Evolutionary conservation across 92 coral and sea anemone genomes (phyloP).

Genomic region (Desmophyllum pertusum): DNA sequence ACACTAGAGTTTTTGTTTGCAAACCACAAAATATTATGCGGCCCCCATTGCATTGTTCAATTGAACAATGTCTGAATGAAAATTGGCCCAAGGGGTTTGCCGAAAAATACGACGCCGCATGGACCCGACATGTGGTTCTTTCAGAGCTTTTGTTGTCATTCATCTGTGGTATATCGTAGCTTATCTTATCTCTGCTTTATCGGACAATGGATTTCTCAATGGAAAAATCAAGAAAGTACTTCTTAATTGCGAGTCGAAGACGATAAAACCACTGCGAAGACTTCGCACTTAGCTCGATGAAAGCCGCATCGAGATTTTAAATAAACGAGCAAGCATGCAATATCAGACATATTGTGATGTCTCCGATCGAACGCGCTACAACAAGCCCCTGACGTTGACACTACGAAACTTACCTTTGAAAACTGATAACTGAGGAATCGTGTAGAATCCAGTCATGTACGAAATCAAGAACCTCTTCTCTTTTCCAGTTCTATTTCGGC

Average conservation of each 20-base stretch:
- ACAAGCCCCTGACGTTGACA: not conserved
- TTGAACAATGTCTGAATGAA: not conserved
- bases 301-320: not conserved
- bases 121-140: not conserved
- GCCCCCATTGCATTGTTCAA: constrained; percentile 12
- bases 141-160: not conserved
- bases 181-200: constrained; percentile 10
- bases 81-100: constrained; percentile 5
- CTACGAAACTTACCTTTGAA: constrained; percentile 13
- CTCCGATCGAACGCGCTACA: not conserved
- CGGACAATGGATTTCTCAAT: constrained; percentile 17
- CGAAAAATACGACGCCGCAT: constrained; percentile 4
- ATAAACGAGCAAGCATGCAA: not conserved
- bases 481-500: not conserved
- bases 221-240: constrained; percentile 6
- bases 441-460: not conserved
- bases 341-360: not conserved
- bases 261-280: not conserved
- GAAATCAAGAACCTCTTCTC: not conserved
- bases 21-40: constrained; percentile 22
- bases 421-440: not conserved
- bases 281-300: constrained; percentile 9
- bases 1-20: constrained; percentile 1
- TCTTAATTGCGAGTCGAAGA: not conserved
- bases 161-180: not conserved